Evolutionary conservation across 2,797 vertebrate species (phyloP), one percentile per base, ranked within the genome.

Genomic region (Oryzias dopingdopingensis): DNA sequence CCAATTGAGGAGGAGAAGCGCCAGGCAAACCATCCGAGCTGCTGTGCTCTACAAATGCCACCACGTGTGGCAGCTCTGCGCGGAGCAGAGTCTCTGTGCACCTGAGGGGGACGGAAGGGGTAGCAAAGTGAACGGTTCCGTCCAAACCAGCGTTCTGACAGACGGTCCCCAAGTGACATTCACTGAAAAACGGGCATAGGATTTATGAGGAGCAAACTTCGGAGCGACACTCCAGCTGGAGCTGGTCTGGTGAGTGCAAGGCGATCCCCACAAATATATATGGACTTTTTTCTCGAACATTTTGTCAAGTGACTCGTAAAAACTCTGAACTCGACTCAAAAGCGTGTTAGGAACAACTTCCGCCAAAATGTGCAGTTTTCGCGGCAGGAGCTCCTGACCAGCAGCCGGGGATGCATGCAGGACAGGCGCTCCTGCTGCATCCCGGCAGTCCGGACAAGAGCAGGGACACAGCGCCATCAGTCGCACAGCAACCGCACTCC

Each of bases 391-490:
- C 32, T 37, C 10, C 10, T 37, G 32, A 12, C 10, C 32, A 37
- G 32, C 32, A 37, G 32, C 32, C 32, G 32, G 32, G 32, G 32
- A 37, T 37, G 32, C 32, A 37, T 37, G 32, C 32, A 37, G 32
- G 32, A 77, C 62, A 41, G 59, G 62, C 64, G 74, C 69, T 72
- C 74, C 78, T 57, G 65, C 67, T 76, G 80, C 59, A 78, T 63
- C 67, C 32, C 32, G 2, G 82, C 79, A 73, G 77, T 76, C 81
- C 81, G 83, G 72, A 78, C 58, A 76, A 83, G 73, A 70, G 73
- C 80, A 88, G 90, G 65, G 86, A 90, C 83, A 90, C 86, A 91
- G 91, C 91, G 91, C 90, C 91, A 92, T 90, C 91, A 87, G 80
- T 88, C 84, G 90, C 81, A 81, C 53, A 52, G 64, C 63, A 67